Base-by-base conservation (phyloP, 2,888 invertebrate genomes). In the Lycocerus yunnanus region DNA sequence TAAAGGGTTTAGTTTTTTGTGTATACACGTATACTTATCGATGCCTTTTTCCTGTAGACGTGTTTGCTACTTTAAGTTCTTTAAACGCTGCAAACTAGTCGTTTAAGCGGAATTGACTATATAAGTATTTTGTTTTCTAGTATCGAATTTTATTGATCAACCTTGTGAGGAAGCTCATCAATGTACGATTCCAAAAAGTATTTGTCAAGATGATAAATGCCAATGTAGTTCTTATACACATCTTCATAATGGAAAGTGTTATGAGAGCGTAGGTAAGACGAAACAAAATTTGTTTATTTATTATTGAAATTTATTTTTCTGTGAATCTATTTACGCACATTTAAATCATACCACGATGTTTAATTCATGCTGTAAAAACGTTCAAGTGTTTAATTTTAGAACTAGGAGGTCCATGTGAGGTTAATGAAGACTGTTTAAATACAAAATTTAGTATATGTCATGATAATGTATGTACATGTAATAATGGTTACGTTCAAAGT, bases 131-230 rank as follows among this genome's bases (percentile, higher is more conserved):
- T n/a, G n/a, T n/a, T 21, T 73, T 77, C 14, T 75, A 84, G 84
- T 82, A 20, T 80, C 82, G 43, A 69, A 73, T 15, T 80, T 81
- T 20, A 68, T 85, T 58, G 80, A 80, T 43, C 79, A 75, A 66
- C 65, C 65, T 18, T 85, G 85, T 70, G 78, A 80, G 65, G 84
- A 85, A 70, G 79, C 78, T 66, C 73, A 75, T 10, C 84, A 85
- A 75, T 85, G 85, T 75, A 76, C 77, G 61, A 65, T 68, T 3
- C 80, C 77, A 68, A 78, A 77, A 27, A 73, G 79, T 11, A 75
- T 68, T n/a, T 85, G 85, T 78, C 77, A 75, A 67, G 68, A 79
- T 66, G 77, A 80, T 15, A 81, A 79, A 78, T 85, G 85, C 27
- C 77, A 74, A 61, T 85, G 85, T 72, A 77, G 78, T 68, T 75